A percentile compares a stretch with the other conserved stretches of the same genome.
Evolutionary conservation across 2,888 invertebrate species (phyloP).

Genomic region (Cryptops parisi): DNA sequence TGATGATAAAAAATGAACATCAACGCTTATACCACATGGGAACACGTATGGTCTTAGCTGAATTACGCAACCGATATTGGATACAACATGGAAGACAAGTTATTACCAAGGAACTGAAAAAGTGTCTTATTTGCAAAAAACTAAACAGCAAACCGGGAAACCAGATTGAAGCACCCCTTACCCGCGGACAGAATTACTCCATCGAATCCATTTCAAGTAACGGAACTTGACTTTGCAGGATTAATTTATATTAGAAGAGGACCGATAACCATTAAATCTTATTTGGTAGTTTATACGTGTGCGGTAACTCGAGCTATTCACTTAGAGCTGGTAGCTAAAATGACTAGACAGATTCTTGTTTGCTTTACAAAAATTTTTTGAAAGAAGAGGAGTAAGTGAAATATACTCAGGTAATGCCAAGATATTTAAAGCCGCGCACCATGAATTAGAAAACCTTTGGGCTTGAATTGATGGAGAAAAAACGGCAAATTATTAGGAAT

Average conservation of each 20-base stretch:
- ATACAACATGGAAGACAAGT: background rate
- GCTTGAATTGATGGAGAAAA: background rate
- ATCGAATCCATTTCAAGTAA: slow-evolving; percentile 9
- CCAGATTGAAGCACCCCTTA: slow-evolving; percentile 5
- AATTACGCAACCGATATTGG: background rate
- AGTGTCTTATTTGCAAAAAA: background rate
- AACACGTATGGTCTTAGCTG: background rate
- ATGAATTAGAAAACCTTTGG: background rate
- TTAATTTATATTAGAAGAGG: slow-evolving; percentile 6
- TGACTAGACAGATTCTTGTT: slow-evolving; percentile 7
- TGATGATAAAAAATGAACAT: background rate
- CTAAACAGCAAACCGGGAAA: background rate
- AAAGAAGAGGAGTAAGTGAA: slow-evolving; percentile 2
- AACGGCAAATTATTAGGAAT: background rate
- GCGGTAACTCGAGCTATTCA: slow-evolving; percentile 1
- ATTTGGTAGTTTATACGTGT: background rate
- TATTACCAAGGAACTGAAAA: background rate
- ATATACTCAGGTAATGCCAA: slow-evolving; percentile 15
- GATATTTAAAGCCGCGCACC: slow-evolving; percentile 11
- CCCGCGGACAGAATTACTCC: slow-evolving; percentile 6
- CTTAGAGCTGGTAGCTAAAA: slow-evolving; percentile 9
- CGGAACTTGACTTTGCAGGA: slow-evolving; percentile 12
- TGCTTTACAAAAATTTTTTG: slow-evolving; percentile 11
- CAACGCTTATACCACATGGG: background rate
- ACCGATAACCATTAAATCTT: background rate